Percentiles rank a stretch among this genome's conserved stretches.
These are phyloP conservation scores for Epinotia bilunana DNA, from an alignment of 2,888 invertebrate genomes.

Conservation along the genomic window DNA sequence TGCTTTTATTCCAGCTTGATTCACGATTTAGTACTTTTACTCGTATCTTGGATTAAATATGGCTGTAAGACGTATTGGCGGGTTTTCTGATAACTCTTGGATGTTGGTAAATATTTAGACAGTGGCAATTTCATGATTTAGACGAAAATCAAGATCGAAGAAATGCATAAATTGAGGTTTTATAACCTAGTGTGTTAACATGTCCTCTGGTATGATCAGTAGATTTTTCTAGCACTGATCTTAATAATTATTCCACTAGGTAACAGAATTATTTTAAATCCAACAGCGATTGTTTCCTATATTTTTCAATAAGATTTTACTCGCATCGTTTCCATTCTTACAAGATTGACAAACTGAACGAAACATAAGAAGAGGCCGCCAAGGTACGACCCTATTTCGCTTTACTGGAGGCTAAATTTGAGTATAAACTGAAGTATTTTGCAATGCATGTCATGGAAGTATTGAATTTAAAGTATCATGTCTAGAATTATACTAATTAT, in stretches of 20 bases:
- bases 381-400: too few species aligned
- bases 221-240: background rate
- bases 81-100: constrained; percentile 4
- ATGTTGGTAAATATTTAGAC: background rate
- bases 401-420: too few species aligned
- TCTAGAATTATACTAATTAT: too few species aligned
- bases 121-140: background rate
- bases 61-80: background rate
- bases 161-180: background rate
- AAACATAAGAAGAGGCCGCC: too few species aligned
- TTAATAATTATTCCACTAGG: background rate
- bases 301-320: background rate
- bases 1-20: constrained; percentile 25
- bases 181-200: background rate
- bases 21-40: constrained; percentile 34
- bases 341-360: background rate
- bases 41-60: constrained; percentile 8
- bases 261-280: background rate
- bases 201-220: background rate
- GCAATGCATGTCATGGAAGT: too few species aligned
- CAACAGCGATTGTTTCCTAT: background rate
- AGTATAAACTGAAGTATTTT: too few species aligned
- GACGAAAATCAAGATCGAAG: background rate
- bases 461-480: too few species aligned
- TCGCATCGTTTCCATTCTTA: background rate